These are phyloP conservation scores for Aphelenchoides fujianensis DNA, from an alignment of 1,140 invertebrate species.

Conservation along the genomic window DNA sequence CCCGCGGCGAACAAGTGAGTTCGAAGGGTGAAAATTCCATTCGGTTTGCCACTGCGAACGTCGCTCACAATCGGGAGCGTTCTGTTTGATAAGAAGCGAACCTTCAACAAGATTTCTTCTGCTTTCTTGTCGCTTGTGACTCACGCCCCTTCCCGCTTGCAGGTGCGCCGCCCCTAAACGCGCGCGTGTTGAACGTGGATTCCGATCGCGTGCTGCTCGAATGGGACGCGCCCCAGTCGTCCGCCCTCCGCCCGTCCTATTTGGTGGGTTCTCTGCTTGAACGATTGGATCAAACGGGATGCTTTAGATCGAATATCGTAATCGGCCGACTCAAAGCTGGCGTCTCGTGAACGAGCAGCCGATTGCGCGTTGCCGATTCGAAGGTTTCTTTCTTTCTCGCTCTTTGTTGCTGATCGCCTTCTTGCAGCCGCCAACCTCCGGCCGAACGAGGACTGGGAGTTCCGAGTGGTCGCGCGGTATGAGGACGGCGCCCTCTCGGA, in stretches of 20 bases:
- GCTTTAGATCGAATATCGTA: slow-evolving; percentile 52
- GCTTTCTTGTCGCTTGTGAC: too few species aligned
- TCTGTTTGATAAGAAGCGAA: slow-evolving; percentile 3
- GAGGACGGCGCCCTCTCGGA: slow-evolving; percentile 49
- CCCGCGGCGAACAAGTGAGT: not conserved
- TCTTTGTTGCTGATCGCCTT: not conserved
- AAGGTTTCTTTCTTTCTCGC: slow-evolving; percentile 18
- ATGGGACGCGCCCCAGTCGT: slow-evolving; percentile 40
- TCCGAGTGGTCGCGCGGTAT: slow-evolving; percentile 55
- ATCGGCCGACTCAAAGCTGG: slow-evolving; percentile 36
- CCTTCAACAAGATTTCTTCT: too few species aligned
- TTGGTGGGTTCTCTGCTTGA: slow-evolving; percentile 2
- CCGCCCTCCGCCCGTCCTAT: not conserved
- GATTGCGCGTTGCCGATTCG: slow-evolving; percentile 16
- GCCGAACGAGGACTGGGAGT: slow-evolving; percentile 61
- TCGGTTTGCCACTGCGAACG: too few species aligned
- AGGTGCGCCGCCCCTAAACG: not conserved
- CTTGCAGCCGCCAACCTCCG: slow-evolving; percentile 54
- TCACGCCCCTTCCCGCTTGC: not conserved
- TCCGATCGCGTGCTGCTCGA: slow-evolving; percentile 51
- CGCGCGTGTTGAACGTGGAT: slow-evolving; percentile 36
- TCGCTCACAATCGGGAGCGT: too few species aligned
- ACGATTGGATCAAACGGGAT: too few species aligned
- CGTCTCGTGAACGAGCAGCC: slow-evolving; percentile 45
- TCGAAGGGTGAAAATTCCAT: too few species aligned